These are phyloP conservation scores for Atrichornis clamosus DNA, from an alignment of 2,113 vertebrate species.

Conservation along the genomic window DNA sequence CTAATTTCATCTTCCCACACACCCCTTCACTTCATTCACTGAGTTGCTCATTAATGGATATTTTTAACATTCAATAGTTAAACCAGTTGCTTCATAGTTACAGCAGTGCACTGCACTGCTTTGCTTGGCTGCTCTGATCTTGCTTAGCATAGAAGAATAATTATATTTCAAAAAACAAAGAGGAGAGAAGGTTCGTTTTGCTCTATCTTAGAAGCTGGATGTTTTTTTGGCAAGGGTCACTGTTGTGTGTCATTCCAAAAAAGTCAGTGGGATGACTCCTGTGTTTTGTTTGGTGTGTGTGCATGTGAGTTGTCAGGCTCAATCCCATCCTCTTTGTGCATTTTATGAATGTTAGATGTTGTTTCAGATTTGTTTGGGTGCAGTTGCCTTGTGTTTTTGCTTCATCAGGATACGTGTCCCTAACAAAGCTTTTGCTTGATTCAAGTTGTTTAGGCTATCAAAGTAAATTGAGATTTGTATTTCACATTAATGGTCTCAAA, in stretches of 20 bases:
- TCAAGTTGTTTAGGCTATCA: neutral
- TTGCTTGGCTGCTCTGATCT: neutral
- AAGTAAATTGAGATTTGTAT: neutral
- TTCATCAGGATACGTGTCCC: neutral
- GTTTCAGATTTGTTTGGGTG: neutral
- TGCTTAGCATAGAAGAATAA: neutral
- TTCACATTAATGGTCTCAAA: neutral
- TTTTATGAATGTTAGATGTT: neutral
- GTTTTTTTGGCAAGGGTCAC: neutral
- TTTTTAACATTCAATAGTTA: neutral
- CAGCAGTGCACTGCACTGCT: neutral
- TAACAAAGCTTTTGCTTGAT: neutral
- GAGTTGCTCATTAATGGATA: neutral
- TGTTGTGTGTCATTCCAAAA: neutral
- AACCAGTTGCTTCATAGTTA: neutral
- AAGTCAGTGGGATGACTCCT: neutral
- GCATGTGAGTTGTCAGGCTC: neutral
- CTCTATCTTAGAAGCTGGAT: neutral
- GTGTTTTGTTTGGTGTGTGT: neutral
- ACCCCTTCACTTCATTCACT: slow-evolving; percentile 17
- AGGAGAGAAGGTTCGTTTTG: neutral
- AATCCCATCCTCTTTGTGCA: neutral
- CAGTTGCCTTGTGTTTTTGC: neutral
- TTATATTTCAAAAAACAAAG: neutral
- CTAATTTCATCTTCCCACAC: slow-evolving; percentile 3